Evolutionary conservation across 2,888 invertebrate genomes (phyloP).

Genomic region (Drosophila nr. perissopoda): DNA sequence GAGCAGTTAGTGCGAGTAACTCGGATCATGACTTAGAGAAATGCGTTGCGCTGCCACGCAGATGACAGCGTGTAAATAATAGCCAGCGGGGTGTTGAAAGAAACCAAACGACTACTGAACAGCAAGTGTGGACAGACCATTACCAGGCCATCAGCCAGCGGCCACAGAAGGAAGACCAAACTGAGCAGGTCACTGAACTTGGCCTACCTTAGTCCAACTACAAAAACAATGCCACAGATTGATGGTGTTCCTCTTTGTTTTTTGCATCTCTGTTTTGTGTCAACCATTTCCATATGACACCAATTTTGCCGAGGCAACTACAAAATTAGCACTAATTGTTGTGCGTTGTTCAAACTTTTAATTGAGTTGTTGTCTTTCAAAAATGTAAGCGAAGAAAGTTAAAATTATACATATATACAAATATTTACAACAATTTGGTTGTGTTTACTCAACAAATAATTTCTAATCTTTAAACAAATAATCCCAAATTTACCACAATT

Average conservation of each 20-base stretch:
- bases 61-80: constrained; percentile 70
- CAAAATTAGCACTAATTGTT: constrained; percentile 16
- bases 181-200: constrained; percentile 64
- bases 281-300: constrained; percentile 26
- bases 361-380: constrained; percentile 27
- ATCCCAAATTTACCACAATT: not conserved
- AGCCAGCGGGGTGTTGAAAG: constrained; percentile 48
- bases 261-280: constrained; percentile 34
- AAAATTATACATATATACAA: not conserved
- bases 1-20: constrained; percentile 30
- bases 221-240: constrained; percentile 35
- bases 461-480: fast-evolving
- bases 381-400: not conserved
- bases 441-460: not conserved
- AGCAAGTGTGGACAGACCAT: constrained; percentile 63
- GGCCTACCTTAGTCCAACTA: constrained; percentile 2
- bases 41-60: constrained; percentile 38
- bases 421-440: not conserved
- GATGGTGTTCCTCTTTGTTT: constrained; percentile 26
- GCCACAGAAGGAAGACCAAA: constrained; percentile 32
- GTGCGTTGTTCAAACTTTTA: constrained; percentile 10
- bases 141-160: constrained; percentile 35
- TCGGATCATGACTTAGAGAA: constrained; percentile 64
- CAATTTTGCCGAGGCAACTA: constrained; percentile 4
- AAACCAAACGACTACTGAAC: constrained; percentile 53